Conservation (phyloP, 1,140 invertebrate genomes). For the Orius insidiosus region DNA sequence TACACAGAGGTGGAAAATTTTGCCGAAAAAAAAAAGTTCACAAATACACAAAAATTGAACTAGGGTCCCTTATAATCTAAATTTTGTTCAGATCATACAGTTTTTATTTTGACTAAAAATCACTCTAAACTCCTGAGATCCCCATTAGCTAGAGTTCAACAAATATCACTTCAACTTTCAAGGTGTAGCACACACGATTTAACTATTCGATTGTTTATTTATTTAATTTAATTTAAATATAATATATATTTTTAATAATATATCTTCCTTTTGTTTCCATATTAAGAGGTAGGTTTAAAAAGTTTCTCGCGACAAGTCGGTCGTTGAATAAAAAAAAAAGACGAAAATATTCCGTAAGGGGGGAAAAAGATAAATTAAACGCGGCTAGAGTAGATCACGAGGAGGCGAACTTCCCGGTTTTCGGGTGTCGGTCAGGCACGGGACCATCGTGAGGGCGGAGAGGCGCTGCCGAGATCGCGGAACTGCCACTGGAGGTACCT, state of each 20-base stretch:
- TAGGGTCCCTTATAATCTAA: slow-evolving; percentile 14
- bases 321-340: too few relatives aligned
- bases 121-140: slow-evolving; percentile 11
- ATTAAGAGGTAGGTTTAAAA: not conserved
- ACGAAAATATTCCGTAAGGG: not conserved
- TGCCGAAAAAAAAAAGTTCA: slow-evolving; percentile 8
- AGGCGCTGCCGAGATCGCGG: slow-evolving; percentile 17
- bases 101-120: slow-evolving; percentile 11
- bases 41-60: slow-evolving; percentile 12
- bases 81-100: slow-evolving; percentile 5
- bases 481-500: slow-evolving; percentile 17
- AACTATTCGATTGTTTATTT: too few relatives aligned
- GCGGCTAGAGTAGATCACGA: slow-evolving; percentile 1
- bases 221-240: too few relatives aligned
- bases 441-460: slow-evolving; percentile 18
- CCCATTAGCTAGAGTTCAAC: slow-evolving; percentile 11
- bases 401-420: slow-evolving; percentile 2
- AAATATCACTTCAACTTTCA: slow-evolving; percentile 8
- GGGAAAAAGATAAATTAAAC: not conserved
- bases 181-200: too few relatives aligned
- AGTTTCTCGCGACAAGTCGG: not conserved
- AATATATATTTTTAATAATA: not conserved
- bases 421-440: slow-evolving; percentile 17
- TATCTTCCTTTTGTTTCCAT: slow-evolving; percentile 2
- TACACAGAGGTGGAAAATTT: slow-evolving; percentile 8